Conservation (phyloP, 1,140 invertebrate genomes). For the Cylas formicarius region DNA sequence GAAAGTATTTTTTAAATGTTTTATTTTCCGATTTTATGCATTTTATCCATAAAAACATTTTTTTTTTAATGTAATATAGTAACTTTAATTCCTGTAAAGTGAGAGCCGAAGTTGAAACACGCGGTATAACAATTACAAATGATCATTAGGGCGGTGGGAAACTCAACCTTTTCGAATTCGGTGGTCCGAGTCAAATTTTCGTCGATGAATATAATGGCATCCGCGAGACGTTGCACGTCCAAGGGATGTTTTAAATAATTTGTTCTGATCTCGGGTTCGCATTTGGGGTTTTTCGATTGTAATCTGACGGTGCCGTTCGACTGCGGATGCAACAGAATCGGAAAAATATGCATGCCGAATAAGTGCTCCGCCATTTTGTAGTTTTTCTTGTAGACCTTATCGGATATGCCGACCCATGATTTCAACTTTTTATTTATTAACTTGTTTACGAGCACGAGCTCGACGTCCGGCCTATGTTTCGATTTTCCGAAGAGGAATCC, state of each 20-base stretch:
- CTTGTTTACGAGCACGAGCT: neutral
- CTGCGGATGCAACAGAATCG: constrained; percentile 66
- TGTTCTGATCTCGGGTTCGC: constrained; percentile 58
- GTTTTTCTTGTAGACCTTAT: constrained; percentile 29
- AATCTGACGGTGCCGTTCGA: constrained; percentile 62
- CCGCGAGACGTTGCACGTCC: constrained; percentile 37
- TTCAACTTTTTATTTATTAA: neutral
- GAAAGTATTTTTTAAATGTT: too few species aligned
- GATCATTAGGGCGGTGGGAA: too few species aligned
- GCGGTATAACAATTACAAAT: too few species aligned
- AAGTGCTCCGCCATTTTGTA: constrained; percentile 39
- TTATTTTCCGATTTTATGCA: too few species aligned
- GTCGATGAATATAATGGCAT: too few species aligned
- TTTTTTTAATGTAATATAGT: too few species aligned
- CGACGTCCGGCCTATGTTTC: neutral
- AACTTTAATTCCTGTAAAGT: too few species aligned
- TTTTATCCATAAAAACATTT: too few species aligned
- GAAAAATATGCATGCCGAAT: constrained; percentile 57
- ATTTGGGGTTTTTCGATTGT: constrained; percentile 60
- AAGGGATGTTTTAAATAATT: constrained; percentile 52
- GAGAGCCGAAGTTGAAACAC: too few species aligned
- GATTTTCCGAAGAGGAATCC: neutral
- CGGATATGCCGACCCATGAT: neutral
- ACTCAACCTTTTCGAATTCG: constrained; percentile 19
- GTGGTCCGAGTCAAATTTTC: too few species aligned